Percentiles rank a stretch among this genome's conserved stretches.
Evolutionary conservation across 2,113 vertebrate species (phyloP).

Genomic region (Xenus cinereus): DNA sequence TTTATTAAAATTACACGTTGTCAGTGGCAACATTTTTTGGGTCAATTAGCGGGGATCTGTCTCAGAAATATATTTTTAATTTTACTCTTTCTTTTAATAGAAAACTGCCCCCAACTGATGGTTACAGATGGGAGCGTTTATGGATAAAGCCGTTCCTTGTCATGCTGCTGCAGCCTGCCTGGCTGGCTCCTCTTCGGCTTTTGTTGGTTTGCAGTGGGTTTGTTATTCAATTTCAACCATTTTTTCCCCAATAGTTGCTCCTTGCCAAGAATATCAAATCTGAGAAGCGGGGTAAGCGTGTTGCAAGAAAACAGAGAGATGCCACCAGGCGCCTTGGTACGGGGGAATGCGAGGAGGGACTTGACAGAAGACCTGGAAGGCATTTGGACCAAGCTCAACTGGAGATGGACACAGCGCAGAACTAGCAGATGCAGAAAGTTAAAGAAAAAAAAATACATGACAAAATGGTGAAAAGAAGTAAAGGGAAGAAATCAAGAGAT

Average conservation of each 20-base stretch:
- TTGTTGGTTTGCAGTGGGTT: background rate
- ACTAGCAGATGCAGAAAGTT: background rate
- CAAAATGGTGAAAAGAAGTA: background rate
- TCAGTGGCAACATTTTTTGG: background rate
- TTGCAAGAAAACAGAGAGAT: background rate
- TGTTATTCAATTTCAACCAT: background rate
- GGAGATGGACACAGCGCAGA: background rate
- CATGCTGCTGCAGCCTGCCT: background rate
- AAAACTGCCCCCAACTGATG: background rate
- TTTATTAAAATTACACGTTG: background rate
- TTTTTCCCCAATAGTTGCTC: background rate
- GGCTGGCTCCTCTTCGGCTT: background rate
- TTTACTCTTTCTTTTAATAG: background rate
- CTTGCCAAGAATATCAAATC: constrained; percentile 6
- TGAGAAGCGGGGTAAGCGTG: background rate
- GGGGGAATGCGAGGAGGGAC: background rate
- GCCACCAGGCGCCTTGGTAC: background rate
- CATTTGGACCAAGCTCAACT: fast-evolving
- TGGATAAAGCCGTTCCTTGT: background rate
- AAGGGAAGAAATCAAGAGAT: background rate
- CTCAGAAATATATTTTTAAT: background rate
- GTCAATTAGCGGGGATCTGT: background rate
- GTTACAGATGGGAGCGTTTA: background rate
- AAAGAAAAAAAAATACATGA: background rate
- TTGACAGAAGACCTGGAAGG: background rate